These are phyloP conservation scores for Ceyx cyanopectus DNA, from an alignment of 2,113 vertebrate species.

Conservation along the genomic window DNA sequence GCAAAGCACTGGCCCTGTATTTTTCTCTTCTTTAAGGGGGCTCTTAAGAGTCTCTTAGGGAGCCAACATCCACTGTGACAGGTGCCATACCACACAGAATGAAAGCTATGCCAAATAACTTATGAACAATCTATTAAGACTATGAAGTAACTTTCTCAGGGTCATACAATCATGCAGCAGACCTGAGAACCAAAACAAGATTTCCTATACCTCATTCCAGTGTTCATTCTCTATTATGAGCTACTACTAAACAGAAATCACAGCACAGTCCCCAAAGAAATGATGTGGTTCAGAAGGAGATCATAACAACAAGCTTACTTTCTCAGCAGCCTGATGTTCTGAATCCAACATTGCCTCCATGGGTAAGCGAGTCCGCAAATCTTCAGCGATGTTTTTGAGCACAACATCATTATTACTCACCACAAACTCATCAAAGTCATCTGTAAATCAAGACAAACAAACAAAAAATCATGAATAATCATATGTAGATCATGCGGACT, in stretches of 20 bases:
- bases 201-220: neutral
- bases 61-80: neutral
- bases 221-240: neutral
- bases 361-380: constrained; percentile 83
- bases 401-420: constrained; percentile 82
- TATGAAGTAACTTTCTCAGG: neutral
- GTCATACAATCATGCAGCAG: neutral
- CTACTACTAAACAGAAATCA: neutral
- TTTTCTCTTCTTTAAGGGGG: neutral
- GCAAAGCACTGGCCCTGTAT: neutral
- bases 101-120: neutral
- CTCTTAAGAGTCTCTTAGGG: neutral
- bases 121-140: neutral
- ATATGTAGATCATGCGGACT: constrained; percentile 10
- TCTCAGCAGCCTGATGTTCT: constrained; percentile 80
- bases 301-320: constrained; percentile 69
- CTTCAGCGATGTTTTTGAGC: constrained; percentile 88
- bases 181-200: neutral
- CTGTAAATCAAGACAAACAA: constrained; percentile 71
- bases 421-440: constrained; percentile 86
- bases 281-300: neutral
- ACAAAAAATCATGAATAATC: neutral
- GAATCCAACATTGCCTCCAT: constrained; percentile 83
- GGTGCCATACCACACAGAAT: neutral
- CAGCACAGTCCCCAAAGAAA: neutral